Conservation (phyloP, 2,113 vertebrate species). For the Grallaria varia region DNA sequence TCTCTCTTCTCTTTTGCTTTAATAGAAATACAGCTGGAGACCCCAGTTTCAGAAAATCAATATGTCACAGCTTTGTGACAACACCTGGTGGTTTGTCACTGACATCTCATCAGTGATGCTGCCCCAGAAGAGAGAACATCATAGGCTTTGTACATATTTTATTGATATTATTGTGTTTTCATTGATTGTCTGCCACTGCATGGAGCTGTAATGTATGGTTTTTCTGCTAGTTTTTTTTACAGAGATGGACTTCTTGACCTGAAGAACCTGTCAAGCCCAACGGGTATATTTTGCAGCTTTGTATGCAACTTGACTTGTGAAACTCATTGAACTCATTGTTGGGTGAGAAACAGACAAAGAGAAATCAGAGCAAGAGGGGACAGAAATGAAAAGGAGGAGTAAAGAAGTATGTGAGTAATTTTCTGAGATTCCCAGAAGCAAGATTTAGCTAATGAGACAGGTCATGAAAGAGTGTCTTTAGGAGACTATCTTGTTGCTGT, state of each 20-base stretch:
- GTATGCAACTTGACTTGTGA: not conserved
- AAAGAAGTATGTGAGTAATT: not conserved
- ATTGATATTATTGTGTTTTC: not conserved
- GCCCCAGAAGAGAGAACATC: not conserved
- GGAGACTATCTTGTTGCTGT: not conserved
- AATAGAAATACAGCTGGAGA: not conserved
- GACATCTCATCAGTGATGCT: not conserved
- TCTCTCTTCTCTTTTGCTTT: not conserved
- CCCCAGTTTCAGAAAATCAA: not conserved
- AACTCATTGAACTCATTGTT: accelerated
- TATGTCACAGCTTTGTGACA: not conserved
- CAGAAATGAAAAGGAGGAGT: not conserved
- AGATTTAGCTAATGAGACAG: not conserved
- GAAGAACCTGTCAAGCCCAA: not conserved
- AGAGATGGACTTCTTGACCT: not conserved
- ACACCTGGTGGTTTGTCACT: not conserved
- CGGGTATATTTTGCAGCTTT: not conserved
- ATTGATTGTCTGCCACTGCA: not conserved
- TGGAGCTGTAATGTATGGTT: not conserved
- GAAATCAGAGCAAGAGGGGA: not conserved
- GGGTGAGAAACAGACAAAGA: not conserved
- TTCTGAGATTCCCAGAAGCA: not conserved
- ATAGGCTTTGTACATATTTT: not conserved
- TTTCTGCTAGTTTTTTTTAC: not conserved
- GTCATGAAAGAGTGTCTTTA: not conserved